Percentiles rank a stretch among this genome's conserved stretches.
phyloP scores from a whole-genome alignment of 2,113 vertebrate genomes.

The Sinosuthora webbiana region DNA sequence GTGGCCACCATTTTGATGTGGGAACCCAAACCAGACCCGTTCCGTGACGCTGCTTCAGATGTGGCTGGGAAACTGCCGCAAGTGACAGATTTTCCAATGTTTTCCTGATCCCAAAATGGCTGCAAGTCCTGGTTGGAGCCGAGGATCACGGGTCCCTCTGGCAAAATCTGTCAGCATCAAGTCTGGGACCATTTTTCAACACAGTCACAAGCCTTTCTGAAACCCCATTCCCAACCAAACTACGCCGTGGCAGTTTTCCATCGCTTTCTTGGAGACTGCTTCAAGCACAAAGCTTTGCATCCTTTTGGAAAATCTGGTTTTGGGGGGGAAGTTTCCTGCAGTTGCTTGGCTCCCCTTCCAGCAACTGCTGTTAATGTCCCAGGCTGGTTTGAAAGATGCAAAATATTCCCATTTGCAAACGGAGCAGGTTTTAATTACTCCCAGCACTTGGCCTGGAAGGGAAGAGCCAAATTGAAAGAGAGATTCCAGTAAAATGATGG shows the following conservation, averaged over 20 bases:
- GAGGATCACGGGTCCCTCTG: rapidly evolving
- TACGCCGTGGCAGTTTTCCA: not conserved
- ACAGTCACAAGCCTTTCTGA: not conserved
- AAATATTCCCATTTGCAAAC: not conserved
- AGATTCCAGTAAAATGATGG: not conserved
- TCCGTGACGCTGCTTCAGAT: not conserved
- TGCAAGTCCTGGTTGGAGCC: not conserved
- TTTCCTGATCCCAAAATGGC: not conserved
- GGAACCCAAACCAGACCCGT: not conserved
- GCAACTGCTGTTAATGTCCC: not conserved
- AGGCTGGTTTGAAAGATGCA: not conserved
- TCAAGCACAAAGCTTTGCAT: not conserved
- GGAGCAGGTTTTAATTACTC: not conserved
- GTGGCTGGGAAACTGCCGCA: not conserved
- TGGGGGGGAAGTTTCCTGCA: not conserved
- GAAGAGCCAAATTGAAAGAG: not conserved
- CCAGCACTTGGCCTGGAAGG: not conserved
- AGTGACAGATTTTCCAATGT: not conserved
- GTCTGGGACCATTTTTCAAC: not conserved
- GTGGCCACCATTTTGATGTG: not conserved
- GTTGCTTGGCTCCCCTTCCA: not conserved
- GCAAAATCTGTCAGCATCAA: not conserved
- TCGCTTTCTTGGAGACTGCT: not conserved
- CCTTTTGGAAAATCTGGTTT: not conserved
- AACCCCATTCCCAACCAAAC: not conserved